Conservation (phyloP, 2,888 invertebrate genomes). For the Epiblema foenella region DNA sequence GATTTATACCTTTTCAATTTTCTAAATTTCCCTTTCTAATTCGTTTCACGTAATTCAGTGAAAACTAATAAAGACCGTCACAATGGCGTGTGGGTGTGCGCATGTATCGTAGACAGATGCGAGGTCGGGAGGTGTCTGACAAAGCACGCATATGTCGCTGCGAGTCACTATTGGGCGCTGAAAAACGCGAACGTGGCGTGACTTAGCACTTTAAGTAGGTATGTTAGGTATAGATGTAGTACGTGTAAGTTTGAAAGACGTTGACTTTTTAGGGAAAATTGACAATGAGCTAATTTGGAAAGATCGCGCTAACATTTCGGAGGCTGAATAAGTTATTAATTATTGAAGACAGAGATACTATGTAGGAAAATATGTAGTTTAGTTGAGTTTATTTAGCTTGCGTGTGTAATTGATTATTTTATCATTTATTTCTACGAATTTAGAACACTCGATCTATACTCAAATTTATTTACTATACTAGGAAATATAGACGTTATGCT, state of each 20-base stretch:
- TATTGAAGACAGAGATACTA: not conserved
- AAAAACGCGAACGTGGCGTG: conserved; percentile 71
- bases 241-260: not conserved
- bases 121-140: conserved; percentile 69
- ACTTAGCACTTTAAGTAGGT: conserved; percentile 50
- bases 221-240: conserved; percentile 2
- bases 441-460: too few species aligned
- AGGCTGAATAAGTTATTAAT: not conserved
- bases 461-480: too few species aligned
- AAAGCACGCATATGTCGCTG: conserved; percentile 75
- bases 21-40: conserved; percentile 7
- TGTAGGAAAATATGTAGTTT: too few species aligned
- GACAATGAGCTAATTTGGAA: not conserved
- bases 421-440: too few species aligned
- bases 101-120: conserved; percentile 71
- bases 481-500: too few species aligned
- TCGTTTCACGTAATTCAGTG: conserved; percentile 24
- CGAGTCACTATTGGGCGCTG: conserved; percentile 69
- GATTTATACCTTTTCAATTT: not conserved
- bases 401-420: too few species aligned
- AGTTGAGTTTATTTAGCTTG: too few species aligned
- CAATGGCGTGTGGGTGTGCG: conserved; percentile 74
- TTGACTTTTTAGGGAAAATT: not conserved
- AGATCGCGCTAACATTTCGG: not conserved
- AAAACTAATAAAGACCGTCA: conserved; percentile 55